Evolutionary conservation across 1,140 invertebrate species (phyloP), one percentile per base, ranked within the genome.

Genomic region (Procambarus virginalis): DNA sequence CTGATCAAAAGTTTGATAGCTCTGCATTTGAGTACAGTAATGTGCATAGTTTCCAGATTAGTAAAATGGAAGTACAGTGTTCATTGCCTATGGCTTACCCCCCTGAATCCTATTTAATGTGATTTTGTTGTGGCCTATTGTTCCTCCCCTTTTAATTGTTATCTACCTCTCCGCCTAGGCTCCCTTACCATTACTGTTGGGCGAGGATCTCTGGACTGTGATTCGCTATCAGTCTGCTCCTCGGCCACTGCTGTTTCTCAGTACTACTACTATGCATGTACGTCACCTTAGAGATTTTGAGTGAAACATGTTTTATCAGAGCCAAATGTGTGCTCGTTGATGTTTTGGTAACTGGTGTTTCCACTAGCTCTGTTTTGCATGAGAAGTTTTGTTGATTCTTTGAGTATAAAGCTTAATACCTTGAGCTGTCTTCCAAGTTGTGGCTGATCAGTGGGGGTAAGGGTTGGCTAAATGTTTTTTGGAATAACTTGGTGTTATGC

Each of bases 211-310:
- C 95, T 96, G 93, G 96, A 97, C 93, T 95, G 96, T 92, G 96
- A 97, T 94, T 95, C 95, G 89, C 95, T 96, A 92, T 97, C 96
- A 73, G 94, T 97, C 84, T 95, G 96, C 89, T 97, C 96, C 78
- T 96, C 96, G 84, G 95, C 96, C 92, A 95, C 95, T 89, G 95
- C 95, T 91, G 95, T 96, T 91, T 96, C 97, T 93, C 96, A 97
- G 93, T 97, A 97, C 94, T 87, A 84, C 90, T 91, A 91, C 96
- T 97, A 95, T 95, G 96, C 97, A 95, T 96, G 96, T 96, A 93
- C 93, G 92, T 93, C 93, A 91, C 92, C 45, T 6, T 22, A 84
- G 6, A 70, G 46, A 49, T 75, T 51, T 75, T 75, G 17, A 75
- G 48, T 79, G 58, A 34, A 34, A 12, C 46, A 68, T 20, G 5